These are phyloP conservation scores for Sarcophaga variegata DNA, from an alignment of 2,888 invertebrate species.

Conservation along the genomic window DNA sequence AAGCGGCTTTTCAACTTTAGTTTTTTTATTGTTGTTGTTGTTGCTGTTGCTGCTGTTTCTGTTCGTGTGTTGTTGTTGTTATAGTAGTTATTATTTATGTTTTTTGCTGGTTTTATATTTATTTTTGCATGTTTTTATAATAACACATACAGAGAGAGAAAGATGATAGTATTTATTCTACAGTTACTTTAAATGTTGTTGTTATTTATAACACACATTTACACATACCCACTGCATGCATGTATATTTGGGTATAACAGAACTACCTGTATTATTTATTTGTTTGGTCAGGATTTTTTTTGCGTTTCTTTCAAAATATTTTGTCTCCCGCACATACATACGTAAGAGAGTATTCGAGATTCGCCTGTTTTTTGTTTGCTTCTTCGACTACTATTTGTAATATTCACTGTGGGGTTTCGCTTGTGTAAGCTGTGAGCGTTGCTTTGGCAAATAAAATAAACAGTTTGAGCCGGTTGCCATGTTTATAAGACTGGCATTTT, in stretches of 20 bases:
- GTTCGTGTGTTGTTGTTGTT: slow-evolving; percentile 3
- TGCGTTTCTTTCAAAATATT: neutral
- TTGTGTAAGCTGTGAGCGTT: neutral
- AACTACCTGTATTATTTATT: neutral
- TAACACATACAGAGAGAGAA: neutral
- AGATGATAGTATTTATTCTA: neutral
- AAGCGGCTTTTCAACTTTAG: slow-evolving; percentile 60
- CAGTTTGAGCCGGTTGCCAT: slow-evolving; percentile 25
- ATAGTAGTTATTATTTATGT: neutral
- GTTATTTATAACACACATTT: too few relatives aligned
- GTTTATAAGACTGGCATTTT: slow-evolving; percentile 42
- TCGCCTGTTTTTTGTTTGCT: neutral
- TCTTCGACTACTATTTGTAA: neutral
- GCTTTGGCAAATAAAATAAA: too few relatives aligned
- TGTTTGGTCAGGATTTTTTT: slow-evolving; percentile 29
- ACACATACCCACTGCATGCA: too few relatives aligned
- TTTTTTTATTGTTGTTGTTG: slow-evolving; percentile 6
- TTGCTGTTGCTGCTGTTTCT: slow-evolving; percentile 2
- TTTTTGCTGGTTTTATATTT: slow-evolving; percentile 7
- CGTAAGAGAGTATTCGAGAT: slow-evolving; percentile 11
- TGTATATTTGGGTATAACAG: too few relatives aligned
- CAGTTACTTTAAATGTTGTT: neutral
- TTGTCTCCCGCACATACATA: neutral
- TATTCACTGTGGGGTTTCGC: slow-evolving; percentile 47
- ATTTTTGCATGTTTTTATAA: neutral